phyloP scores from a whole-genome alignment of 2,888 invertebrate genomes.

The Cheilosia scutellata region DNA sequence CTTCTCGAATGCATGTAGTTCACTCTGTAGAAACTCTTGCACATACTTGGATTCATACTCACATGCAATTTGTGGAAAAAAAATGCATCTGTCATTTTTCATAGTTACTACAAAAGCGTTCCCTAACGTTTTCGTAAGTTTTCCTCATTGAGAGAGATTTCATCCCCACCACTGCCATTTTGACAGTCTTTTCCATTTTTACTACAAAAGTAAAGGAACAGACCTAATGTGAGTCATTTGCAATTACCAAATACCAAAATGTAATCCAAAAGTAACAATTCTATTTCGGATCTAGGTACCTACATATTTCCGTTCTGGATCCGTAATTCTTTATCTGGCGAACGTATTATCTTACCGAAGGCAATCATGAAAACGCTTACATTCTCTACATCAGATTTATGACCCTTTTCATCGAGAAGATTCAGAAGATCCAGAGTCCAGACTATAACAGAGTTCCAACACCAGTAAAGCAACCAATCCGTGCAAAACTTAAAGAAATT shows the following conservation, averaged over 20 bases:
- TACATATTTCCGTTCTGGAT: conserved; percentile 94
- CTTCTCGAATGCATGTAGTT: no score
- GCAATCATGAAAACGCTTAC: conserved; percentile 94
- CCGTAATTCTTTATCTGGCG: conserved; percentile 97
- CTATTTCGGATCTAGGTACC: conserved; percentile 87
- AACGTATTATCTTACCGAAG: conserved; percentile 95
- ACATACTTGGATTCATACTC: no score
- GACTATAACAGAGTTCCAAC: conserved; percentile 90
- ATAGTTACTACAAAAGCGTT: no score
- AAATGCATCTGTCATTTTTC: no score
- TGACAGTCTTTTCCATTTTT: no score
- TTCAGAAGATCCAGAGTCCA: conserved; percentile 93
- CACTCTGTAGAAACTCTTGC: no score
- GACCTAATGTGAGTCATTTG: conserved; percentile 87
- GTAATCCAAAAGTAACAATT: conserved; percentile 18
- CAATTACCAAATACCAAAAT: conserved; percentile 50
- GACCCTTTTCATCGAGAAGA: conserved; percentile 96
- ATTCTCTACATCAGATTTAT: conserved; percentile 96
- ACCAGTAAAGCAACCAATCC: conserved; percentile 89
- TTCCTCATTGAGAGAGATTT: no score
- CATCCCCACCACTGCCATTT: no score
- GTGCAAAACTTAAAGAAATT: conserved; percentile 90
- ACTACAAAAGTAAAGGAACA: no score
- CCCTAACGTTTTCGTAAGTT: no score
- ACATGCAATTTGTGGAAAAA: no score